Conservation (phyloP, 2,888 invertebrate genomes). For the Papilio gigon region DNA sequence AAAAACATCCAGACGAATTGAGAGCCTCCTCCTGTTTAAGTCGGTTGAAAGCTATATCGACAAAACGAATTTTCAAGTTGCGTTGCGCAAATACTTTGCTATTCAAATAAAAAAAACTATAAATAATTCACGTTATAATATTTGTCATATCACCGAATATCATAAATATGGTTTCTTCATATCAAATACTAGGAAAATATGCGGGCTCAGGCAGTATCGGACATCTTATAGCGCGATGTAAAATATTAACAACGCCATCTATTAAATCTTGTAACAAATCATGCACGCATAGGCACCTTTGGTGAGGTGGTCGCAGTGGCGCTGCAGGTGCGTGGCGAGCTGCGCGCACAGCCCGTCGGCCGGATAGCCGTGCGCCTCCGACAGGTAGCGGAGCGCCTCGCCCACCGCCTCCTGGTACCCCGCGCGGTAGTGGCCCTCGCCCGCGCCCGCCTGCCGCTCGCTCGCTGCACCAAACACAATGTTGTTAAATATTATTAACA, state of each 20-base stretch:
- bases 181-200: too few relatives aligned
- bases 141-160: too few relatives aligned
- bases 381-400: conserved; percentile 94
- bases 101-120: not conserved
- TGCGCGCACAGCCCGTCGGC: conserved; percentile 92
- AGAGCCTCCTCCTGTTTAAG: too few relatives aligned
- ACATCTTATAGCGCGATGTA: conserved; percentile 7
- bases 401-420: conserved; percentile 96
- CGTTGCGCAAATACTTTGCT: not conserved
- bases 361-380: conserved; percentile 91
- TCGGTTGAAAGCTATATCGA: not conserved
- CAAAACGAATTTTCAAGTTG: not conserved
- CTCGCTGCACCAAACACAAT: conserved; percentile 62
- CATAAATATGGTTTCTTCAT: too few relatives aligned
- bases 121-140: too few relatives aligned
- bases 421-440: conserved; percentile 83
- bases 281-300: conserved; percentile 74
- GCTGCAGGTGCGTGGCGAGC: conserved; percentile 90
- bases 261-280: not conserved
- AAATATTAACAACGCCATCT: not conserved
- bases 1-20: too few relatives aligned
- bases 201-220: too few relatives aligned
- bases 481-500: too few relatives aligned
- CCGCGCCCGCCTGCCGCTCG: conserved; percentile 60
- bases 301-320: conserved; percentile 87